These are phyloP conservation scores for Hemiscyllium ocellatum DNA, from an alignment of 2,113 vertebrate species.

Conservation along the genomic window DNA sequence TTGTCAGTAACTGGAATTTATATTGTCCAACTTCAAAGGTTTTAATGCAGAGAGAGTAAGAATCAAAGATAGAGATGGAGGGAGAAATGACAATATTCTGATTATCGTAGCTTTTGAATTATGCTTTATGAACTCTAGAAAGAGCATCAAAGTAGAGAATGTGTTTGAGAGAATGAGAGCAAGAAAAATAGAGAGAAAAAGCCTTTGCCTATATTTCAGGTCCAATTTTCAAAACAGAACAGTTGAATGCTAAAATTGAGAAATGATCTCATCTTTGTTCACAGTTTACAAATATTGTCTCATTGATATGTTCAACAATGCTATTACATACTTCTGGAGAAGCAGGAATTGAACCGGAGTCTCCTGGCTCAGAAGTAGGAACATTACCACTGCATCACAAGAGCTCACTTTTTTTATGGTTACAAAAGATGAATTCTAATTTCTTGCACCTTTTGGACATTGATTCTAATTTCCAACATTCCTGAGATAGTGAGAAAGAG, in stretches of 20 bases:
- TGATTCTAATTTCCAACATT: conserved; percentile 1
- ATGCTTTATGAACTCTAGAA: not conserved
- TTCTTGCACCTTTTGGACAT: not conserved
- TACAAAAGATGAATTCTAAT: conserved; percentile 23
- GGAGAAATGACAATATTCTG: not conserved
- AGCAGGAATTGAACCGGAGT: too few relatives aligned
- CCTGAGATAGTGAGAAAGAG: not conserved
- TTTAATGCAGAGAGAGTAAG: not conserved
- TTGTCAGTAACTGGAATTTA: not conserved
- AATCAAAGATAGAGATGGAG: not conserved
- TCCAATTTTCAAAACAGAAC: conserved; percentile 2
- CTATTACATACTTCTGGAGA: too few relatives aligned
- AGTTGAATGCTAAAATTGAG: not conserved
- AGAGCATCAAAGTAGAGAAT: not conserved
- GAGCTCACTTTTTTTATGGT: too few relatives aligned
- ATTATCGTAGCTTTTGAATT: not conserved
- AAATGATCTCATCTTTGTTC: conserved; percentile 8
- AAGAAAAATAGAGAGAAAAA: not conserved
- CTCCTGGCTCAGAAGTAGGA: too few relatives aligned
- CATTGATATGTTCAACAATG: too few relatives aligned
- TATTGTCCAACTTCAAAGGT: not conserved
- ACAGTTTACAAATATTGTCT: not conserved
- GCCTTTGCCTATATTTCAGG: not conserved
- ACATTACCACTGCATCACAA: too few relatives aligned
- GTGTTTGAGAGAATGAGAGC: not conserved